Conservation (phyloP, 2,113 vertebrate species). For the Lycocorax pyrrhopterus region DNA sequence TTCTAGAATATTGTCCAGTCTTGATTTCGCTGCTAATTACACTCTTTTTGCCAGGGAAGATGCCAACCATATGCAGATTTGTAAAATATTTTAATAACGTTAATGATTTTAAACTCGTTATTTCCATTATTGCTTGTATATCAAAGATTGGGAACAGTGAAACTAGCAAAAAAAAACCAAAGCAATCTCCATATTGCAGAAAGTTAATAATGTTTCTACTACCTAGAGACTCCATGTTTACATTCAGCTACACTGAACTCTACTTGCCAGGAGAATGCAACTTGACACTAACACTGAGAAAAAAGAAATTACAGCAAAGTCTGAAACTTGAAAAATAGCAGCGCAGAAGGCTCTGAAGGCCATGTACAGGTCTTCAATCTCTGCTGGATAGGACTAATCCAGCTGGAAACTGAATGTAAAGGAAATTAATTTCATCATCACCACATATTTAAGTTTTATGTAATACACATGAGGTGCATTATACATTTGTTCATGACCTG, state of each 20-base stretch:
- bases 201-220: neutral
- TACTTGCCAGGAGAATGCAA: neutral
- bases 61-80: neutral
- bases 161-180: neutral
- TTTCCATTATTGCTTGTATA: neutral
- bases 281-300: neutral
- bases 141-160: neutral
- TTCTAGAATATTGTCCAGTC: neutral
- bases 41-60: neutral
- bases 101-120: neutral
- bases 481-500: neutral
- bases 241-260: neutral
- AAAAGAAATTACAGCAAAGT: neutral
- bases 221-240: neutral
- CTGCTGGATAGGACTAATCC: neutral
- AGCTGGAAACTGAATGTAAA: neutral
- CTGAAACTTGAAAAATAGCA: neutral
- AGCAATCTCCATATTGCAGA: neutral
- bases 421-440: neutral
- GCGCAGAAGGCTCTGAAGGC: neutral
- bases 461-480: neutral
- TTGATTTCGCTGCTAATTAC: neutral
- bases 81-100: neutral
- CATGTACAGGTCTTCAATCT: neutral
- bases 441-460: neutral